Evolutionary conservation across 2,888 invertebrate genomes (phyloP).

Genomic region (Andricus quercusramuli): DNA sequence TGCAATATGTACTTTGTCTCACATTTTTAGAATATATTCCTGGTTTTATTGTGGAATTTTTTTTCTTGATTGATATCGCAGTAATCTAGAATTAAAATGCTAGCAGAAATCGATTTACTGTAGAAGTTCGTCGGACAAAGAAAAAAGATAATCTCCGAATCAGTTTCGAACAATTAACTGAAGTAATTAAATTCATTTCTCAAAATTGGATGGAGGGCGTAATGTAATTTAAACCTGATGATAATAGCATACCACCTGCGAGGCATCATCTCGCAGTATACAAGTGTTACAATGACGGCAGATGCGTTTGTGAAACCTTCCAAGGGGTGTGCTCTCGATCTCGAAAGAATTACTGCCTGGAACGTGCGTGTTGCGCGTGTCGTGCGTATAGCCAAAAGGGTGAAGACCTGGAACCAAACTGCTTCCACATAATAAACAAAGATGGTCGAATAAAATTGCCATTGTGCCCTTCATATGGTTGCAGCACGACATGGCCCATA

Average conservation of each 20-base stretch:
- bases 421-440: constrained; percentile 33
- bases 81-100: no score
- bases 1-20: no score
- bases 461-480: constrained; percentile 26
- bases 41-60: no score
- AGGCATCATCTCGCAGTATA: constrained; percentile 20
- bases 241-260: constrained; percentile 35
- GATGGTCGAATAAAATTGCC: constrained; percentile 34
- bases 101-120: no score
- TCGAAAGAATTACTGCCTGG: constrained; percentile 53
- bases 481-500: constrained; percentile 6
- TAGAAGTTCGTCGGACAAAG: not conserved
- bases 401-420: constrained; percentile 33
- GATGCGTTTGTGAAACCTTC: constrained; percentile 69
- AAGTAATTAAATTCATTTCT: not conserved
- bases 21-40: no score
- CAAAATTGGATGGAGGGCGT: not conserved
- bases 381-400: constrained; percentile 38
- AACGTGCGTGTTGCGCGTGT: constrained; percentile 49
- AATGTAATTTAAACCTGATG: constrained; percentile 28
- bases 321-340: constrained; percentile 53
- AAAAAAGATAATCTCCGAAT: not conserved
- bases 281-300: constrained; percentile 57
- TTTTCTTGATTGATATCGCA: no score
- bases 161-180: not conserved